Evolutionary conservation across 2,888 invertebrate species (phyloP), one percentile per base, ranked within the genome.

Genomic region (Chaetoderma sp.): DNA sequence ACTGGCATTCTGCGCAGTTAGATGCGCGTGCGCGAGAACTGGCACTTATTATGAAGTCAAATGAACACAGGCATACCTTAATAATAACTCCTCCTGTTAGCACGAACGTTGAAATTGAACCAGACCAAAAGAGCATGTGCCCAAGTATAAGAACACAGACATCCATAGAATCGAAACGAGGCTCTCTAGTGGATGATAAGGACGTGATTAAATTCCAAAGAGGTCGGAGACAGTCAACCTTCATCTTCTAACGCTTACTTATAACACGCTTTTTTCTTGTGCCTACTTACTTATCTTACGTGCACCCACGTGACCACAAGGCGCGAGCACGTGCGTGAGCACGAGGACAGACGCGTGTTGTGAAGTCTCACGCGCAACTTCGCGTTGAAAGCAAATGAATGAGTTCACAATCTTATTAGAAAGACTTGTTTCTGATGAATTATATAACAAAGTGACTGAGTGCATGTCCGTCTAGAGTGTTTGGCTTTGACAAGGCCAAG

Each of bases 161-260:
- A 13, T 60, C 61, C 33, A 21, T 55, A 23, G 68, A 58, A 23
- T 61, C 65, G 27, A 68, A 68, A 33, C 57, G 65, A 21, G 61
- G 65, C 25, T 73, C 73, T 27, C 74, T 78, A 10, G 65, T 79
- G 6, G 76, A 78, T 1, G 81, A 81, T 70, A 73, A 78, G 54
- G 80, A 80, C 44, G 68, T 81, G 5, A 64, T 80, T 1, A 73
- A 71, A 27, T 75, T 76, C 54, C 69, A 76, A 49, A 75, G 79
- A 33, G 76, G 77, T 3, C 66, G 81, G 28, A 67, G 80, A 27
- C 81, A 81, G 71, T 81, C 81, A 60, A 80, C 80, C 1, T 80
- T 80, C 56, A 73, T 75, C 55, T 68, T 74, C 13, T 74, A 49
- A 27, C 16, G 25, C 18, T n/a, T n/a, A n/a, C n/a, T n/a, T n/a